A percentile compares a stretch with the other conserved stretches of the same genome.
Evolutionary conservation across 1,140 invertebrate genomes (phyloP).

Genomic region (Camponotus pennsylvanicus): DNA sequence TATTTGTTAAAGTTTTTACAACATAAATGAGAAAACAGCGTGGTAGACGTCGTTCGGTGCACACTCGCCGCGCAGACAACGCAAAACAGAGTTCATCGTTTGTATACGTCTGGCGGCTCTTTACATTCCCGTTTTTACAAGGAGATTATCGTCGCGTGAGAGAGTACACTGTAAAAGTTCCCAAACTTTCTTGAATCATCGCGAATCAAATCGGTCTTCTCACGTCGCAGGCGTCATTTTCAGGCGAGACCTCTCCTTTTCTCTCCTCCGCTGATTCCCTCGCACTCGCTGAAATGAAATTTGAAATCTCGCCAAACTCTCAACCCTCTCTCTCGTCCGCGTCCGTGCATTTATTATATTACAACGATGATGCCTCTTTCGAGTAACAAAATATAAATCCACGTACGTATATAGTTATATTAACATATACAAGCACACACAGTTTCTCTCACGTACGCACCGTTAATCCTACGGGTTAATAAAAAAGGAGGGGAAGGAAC

Average conservation of each 20-base stretch:
- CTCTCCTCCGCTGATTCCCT: background rate
- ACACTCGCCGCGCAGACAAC: slow-evolving; percentile 14
- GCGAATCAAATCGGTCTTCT: slow-evolving; percentile 9
- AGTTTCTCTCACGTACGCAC: slow-evolving; percentile 74
- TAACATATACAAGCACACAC: slow-evolving; percentile 76
- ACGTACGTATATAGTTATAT: slow-evolving; percentile 74
- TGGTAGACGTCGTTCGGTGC: slow-evolving; percentile 60
- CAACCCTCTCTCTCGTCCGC: background rate
- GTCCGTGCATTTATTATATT: slow-evolving; percentile 71
- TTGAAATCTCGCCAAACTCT: background rate
- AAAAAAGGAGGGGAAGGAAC: slow-evolving; percentile 11
- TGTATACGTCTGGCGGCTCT: background rate
- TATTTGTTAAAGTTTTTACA: slow-evolving; percentile 76
- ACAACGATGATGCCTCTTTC: slow-evolving; percentile 72
- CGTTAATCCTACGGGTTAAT: slow-evolving; percentile 68
- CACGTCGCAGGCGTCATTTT: background rate
- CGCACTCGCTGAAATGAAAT: background rate
- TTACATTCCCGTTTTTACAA: slow-evolving; percentile 9
- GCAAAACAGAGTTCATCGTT: background rate
- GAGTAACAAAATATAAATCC: slow-evolving; percentile 82
- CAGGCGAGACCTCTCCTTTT: background rate
- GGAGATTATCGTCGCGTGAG: slow-evolving; percentile 25
- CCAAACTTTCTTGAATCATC: background rate
- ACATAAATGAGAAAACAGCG: slow-evolving; percentile 68
- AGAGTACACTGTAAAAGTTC: background rate